Evolutionary conservation across 2,113 vertebrate genomes (phyloP).

Genomic region (Paedocypris sp.): DNA sequence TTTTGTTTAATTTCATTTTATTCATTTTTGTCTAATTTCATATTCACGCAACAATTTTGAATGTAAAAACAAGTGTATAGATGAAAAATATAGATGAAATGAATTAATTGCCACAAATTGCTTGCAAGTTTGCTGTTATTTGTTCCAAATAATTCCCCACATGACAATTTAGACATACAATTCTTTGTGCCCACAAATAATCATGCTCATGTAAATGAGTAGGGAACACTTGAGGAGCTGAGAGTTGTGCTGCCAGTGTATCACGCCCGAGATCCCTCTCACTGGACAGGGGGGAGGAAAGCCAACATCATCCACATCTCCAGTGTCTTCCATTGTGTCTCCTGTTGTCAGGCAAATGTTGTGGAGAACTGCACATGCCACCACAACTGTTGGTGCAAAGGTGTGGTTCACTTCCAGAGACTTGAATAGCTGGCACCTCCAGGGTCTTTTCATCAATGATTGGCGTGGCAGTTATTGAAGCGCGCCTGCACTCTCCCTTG

Average conservation of each 20-base stretch:
- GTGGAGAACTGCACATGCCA: not conserved
- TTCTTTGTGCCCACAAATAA: not conserved
- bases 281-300: not conserved
- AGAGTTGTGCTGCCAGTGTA: not conserved
- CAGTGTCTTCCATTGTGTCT: not conserved
- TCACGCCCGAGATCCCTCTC: not conserved
- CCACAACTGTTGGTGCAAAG: not conserved
- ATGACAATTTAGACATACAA: not conserved
- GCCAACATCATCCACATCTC: not conserved
- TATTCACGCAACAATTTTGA: too few relatives aligned
- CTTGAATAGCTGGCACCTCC: not conserved
- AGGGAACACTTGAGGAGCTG: not conserved
- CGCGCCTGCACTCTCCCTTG: not conserved
- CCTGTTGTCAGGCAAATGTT: constrained; percentile 1
- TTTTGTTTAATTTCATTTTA: too few relatives aligned
- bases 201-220: not conserved
- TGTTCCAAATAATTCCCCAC: not conserved
- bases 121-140: not conserved
- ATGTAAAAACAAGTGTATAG: too few relatives aligned
- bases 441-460: not conserved
- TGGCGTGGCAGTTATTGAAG: not conserved
- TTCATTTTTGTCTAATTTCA: too few relatives aligned
- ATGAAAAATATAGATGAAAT: too few relatives aligned
- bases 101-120: not conserved
- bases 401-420: not conserved